Evolutionary conservation across 2,113 vertebrate species (phyloP).

Genomic region (Cavia porcellus): DNA sequence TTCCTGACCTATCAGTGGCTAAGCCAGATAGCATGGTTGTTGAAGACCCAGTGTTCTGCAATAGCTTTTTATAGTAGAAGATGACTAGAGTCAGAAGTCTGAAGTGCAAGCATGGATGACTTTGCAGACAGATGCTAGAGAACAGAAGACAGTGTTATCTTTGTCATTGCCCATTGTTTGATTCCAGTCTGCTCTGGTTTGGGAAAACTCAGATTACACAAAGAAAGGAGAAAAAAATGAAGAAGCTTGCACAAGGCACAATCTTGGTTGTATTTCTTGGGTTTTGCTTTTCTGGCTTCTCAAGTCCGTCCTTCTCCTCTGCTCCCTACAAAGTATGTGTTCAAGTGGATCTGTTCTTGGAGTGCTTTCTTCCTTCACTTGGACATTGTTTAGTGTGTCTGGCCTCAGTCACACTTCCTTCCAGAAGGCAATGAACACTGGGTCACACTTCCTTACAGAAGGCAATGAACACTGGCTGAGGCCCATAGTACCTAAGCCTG

Average conservation of each 20-base stretch:
- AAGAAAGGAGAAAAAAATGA: neutral
- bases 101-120: neutral
- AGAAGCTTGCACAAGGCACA: neutral
- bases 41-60: neutral
- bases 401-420: neutral
- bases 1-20: neutral
- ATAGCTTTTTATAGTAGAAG: neutral
- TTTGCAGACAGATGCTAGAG: too few species aligned
- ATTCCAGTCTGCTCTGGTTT: neutral
- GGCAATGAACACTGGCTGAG: neutral
- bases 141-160: neutral
- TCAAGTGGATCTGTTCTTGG: neutral
- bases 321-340: neutral
- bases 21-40: neutral
- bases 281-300: neutral
- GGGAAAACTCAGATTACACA: neutral
- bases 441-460: too few species aligned
- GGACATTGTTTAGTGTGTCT: neutral
- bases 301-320: neutral
- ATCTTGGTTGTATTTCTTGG: neutral
- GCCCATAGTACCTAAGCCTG: neutral
- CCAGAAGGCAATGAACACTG: too few species aligned
- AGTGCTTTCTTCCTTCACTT: neutral
- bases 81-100: neutral
- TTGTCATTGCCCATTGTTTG: neutral